phyloP scores from a whole-genome alignment of 2,113 vertebrate genomes.

The Coregonus clupeaformis region DNA sequence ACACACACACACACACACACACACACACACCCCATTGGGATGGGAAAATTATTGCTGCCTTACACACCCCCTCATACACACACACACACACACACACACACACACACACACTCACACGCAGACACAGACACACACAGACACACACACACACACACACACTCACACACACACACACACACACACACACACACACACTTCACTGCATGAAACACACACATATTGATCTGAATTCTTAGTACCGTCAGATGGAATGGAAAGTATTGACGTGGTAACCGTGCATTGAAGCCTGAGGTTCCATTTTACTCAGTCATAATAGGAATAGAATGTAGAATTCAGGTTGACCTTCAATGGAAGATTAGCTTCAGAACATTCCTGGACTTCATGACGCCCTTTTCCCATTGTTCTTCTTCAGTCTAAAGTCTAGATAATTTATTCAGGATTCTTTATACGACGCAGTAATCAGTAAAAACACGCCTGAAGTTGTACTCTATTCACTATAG shows the following conservation, averaged over 20 bases:
- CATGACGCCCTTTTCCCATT: not conserved
- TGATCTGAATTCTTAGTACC: too few species aligned
- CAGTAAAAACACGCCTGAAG: too few species aligned
- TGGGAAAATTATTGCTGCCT: not conserved
- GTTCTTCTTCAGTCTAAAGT: not conserved
- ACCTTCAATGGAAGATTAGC: not conserved
- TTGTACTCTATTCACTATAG: too few species aligned
- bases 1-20: not conserved
- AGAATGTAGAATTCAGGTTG: not conserved
- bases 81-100: constrained; percentile 7
- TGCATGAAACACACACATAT: too few species aligned
- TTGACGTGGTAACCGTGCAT: not conserved
- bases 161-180: constrained; percentile 15
- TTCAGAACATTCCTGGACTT: not conserved
- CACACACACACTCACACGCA: constrained; percentile 10
- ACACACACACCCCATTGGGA: too few species aligned
- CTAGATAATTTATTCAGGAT: too few species aligned
- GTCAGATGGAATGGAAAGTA: not conserved
- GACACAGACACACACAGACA: constrained; percentile 3
- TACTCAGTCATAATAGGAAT: not conserved
- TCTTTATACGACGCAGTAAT: too few species aligned
- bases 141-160: constrained; percentile 4
- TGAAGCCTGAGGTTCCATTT: not conserved
- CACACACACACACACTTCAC: not conserved
- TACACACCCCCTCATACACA: not conserved